Conservation (phyloP, 2,113 vertebrate species). For the Pteruthius melanotis region DNA sequence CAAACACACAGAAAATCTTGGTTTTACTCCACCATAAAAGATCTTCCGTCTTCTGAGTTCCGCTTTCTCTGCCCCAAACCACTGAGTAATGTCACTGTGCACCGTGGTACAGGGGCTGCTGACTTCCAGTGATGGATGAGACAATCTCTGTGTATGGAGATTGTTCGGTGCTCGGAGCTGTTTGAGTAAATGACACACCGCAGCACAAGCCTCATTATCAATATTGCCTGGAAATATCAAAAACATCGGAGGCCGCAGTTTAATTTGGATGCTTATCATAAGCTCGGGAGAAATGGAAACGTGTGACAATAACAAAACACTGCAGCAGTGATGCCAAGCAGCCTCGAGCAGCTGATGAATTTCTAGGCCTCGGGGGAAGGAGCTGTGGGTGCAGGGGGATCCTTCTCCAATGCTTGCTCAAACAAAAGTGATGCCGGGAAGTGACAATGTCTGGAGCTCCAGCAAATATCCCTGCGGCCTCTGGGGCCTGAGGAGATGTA, state of each 20-base stretch:
- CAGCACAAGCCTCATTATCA: neutral
- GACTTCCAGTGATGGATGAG: neutral
- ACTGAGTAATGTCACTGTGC: neutral
- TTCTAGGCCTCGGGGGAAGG: neutral
- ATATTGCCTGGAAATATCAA: neutral
- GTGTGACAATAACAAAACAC: neutral
- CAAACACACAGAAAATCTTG: neutral
- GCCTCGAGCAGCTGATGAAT: neutral
- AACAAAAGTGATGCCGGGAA: neutral
- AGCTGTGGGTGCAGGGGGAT: neutral
- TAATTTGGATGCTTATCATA: slow-evolving; percentile 8
- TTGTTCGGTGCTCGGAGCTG: neutral
- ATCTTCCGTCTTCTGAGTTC: neutral
- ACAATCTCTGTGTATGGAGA: neutral
- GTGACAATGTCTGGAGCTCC: neutral
- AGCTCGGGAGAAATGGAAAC: neutral
- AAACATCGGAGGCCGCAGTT: neutral
- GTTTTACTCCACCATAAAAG: neutral
- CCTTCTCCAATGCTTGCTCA: neutral
- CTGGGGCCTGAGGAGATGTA: neutral
- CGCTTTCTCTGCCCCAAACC: neutral
- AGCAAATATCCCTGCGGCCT: neutral
- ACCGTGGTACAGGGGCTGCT: neutral
- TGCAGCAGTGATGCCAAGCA: neutral
- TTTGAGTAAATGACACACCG: neutral